Evolutionary conservation across 1,140 invertebrate genomes (phyloP).

Genomic region (Rhizoglyphus robini): DNA sequence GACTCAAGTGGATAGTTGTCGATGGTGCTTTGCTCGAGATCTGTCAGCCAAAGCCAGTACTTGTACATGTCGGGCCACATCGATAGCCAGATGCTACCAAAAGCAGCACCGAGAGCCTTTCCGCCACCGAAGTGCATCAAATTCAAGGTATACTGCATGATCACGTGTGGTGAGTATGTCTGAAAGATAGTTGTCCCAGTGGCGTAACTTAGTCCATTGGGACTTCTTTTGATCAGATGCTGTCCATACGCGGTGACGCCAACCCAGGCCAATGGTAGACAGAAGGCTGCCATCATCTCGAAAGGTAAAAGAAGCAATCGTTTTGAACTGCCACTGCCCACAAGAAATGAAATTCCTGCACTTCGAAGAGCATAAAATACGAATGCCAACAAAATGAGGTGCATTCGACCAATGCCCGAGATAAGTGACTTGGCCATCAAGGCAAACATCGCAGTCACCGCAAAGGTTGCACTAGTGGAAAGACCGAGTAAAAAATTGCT

Average conservation of each 20-base stretch:
- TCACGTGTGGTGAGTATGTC: conserved; percentile 12
- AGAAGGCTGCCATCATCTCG: conserved; percentile 27
- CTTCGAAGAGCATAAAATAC: conserved; percentile 26
- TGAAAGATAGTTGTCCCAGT: conserved; percentile 18
- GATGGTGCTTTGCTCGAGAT: background rate
- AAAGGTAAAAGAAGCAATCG: conserved; percentile 27
- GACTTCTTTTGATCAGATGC: conserved; percentile 20
- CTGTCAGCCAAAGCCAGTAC: conserved; percentile 18
- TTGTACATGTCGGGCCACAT: conserved; percentile 10
- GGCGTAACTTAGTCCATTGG: conserved; percentile 11
- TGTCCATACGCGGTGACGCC: conserved; percentile 26
- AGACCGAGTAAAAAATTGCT: conserved; percentile 23
- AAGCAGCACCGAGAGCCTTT: conserved; percentile 2
- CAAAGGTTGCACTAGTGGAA: conserved; percentile 21
- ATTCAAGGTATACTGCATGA: conserved; percentile 26
- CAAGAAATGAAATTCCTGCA: conserved; percentile 26
- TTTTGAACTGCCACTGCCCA: background rate
- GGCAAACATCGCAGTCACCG: conserved; percentile 22
- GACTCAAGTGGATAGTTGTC: conserved; percentile 4
- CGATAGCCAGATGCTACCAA: conserved; percentile 15
- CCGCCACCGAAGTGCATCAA: conserved; percentile 27
- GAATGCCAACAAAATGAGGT: conserved; percentile 26
- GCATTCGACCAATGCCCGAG: conserved; percentile 25
- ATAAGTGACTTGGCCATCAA: conserved; percentile 27
- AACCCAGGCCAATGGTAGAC: conserved; percentile 26